These are phyloP conservation scores for Drosophila bifasciata DNA, from an alignment of 1,140 invertebrate species.

Conservation along the genomic window DNA sequence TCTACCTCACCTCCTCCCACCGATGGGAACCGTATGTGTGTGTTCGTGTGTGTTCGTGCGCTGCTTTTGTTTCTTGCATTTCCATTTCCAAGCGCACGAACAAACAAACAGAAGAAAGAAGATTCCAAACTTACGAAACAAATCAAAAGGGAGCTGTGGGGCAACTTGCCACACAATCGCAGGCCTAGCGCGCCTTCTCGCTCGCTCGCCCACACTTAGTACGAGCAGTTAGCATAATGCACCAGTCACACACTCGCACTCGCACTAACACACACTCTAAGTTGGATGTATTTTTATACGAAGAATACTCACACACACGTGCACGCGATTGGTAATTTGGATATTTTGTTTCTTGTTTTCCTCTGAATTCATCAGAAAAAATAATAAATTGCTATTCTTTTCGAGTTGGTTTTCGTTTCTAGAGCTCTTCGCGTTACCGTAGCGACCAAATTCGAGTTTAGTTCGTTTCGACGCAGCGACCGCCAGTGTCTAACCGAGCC, in stretches of 20 bases:
- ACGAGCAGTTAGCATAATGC: conserved; percentile 59
- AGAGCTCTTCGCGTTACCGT: conserved; percentile 18
- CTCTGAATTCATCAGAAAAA: conserved; percentile 49
- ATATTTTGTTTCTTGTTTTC: conserved; percentile 54
- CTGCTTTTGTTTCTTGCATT: conserved; percentile 38
- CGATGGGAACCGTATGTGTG: too few species aligned
- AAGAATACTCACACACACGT: conserved; percentile 41
- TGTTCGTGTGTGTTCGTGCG: conserved; percentile 16
- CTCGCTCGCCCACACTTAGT: conserved; percentile 60
- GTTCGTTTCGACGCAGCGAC: conserved; percentile 32
- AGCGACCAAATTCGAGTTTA: conserved; percentile 24
- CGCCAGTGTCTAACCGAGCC: too few species aligned
- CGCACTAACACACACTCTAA: conserved; percentile 12
- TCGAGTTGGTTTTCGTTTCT: conserved; percentile 17
- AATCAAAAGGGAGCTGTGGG: conserved; percentile 17
- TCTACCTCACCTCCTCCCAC: conserved; percentile 18
- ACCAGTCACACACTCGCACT: conserved; percentile 42
- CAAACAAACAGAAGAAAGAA: conserved; percentile 30
- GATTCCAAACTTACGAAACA: conserved; percentile 36
- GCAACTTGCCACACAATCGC: conserved; percentile 66
- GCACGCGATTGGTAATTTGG: conserved; percentile 44
- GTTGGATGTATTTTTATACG: conserved; percentile 11
- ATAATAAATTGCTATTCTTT: conserved; percentile 18
- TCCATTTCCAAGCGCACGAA: conserved; percentile 8
- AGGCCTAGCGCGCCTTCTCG: conserved; percentile 49